Percentiles rank a stretch among this genome's conserved stretches.
phyloP scores from a whole-genome alignment of 2,888 invertebrate species.

The Pogonocherus hispidulus region DNA sequence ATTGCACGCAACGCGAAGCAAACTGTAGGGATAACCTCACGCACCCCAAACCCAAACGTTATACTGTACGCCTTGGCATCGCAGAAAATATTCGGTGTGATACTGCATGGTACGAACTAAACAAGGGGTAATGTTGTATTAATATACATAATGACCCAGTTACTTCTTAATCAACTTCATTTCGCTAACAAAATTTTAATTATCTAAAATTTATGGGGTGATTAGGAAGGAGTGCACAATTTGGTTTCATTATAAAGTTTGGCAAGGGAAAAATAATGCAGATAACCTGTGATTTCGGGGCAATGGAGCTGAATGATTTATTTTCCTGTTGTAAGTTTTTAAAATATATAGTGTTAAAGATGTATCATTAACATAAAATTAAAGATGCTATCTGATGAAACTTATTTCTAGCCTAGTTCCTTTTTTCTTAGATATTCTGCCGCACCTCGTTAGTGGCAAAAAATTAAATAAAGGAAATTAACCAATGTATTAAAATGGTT shows the following conservation, averaged over 20 bases:
- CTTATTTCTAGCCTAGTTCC: no score
- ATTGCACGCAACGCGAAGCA: slow-evolving; percentile 19
- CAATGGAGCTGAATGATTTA: background rate
- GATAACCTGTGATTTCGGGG: background rate
- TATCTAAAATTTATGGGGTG: background rate
- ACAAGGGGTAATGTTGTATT: slow-evolving; percentile 54
- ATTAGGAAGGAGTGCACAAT: background rate
- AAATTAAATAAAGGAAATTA: no score
- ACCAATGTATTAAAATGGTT: no score
- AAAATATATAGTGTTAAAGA: no score
- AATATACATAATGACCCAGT: slow-evolving; percentile 45
- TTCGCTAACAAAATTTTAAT: background rate
- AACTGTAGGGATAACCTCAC: slow-evolving; percentile 17
- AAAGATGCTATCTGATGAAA: no score
- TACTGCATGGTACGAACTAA: slow-evolving; percentile 56
- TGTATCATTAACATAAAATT: no score
- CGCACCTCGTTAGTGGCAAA: no score
- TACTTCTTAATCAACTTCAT: slow-evolving; percentile 44
- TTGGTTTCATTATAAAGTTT: background rate
- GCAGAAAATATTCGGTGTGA: slow-evolving; percentile 50
- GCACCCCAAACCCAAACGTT: slow-evolving; percentile 25
- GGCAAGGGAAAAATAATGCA: background rate
- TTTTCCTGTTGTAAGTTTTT: no score
- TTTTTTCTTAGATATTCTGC: no score
- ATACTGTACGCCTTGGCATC: slow-evolving; percentile 28